Conservation (phyloP, 2,797 vertebrate genomes). For the Dermochelys coriacea region DNA sequence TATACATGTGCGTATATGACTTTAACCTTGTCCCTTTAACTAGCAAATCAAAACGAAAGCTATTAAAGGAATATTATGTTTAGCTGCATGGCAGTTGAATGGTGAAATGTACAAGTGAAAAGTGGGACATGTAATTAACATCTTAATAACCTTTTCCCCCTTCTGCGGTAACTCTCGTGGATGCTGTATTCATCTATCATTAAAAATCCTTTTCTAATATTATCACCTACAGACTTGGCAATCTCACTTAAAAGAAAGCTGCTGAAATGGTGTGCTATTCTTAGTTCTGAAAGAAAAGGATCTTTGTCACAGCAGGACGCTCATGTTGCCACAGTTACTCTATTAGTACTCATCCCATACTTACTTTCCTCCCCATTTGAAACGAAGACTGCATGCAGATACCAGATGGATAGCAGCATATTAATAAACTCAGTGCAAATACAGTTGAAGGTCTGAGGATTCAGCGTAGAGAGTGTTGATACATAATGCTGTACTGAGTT, state of each 20-base stretch:
- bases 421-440: neutral
- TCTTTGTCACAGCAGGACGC: conserved; percentile 25
- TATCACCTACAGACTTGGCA: conserved; percentile 37
- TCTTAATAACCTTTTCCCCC: conserved; percentile 1
- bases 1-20: neutral
- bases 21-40: neutral
- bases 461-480: neutral
- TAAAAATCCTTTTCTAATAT: conserved; percentile 37
- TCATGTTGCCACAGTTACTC: conserved; percentile 2
- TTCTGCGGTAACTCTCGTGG: conserved; percentile 5
- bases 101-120: conserved; percentile 19
- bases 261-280: conserved; percentile 7
- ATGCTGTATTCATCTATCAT: neutral
- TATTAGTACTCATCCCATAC: conserved; percentile 43
- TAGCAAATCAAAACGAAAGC: neutral
- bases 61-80: neutral
- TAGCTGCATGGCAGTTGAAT: neutral
- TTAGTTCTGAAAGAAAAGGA: conserved; percentile 42
- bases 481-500: neutral
- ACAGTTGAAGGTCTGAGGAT: neutral
- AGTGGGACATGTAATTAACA: neutral
- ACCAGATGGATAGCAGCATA: neutral
- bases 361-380: conserved; percentile 34
- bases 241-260: conserved; percentile 54
- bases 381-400: neutral